These are phyloP conservation scores for Agapornis roseicollis DNA, from an alignment of 2,113 vertebrate species.

Conservation along the genomic window DNA sequence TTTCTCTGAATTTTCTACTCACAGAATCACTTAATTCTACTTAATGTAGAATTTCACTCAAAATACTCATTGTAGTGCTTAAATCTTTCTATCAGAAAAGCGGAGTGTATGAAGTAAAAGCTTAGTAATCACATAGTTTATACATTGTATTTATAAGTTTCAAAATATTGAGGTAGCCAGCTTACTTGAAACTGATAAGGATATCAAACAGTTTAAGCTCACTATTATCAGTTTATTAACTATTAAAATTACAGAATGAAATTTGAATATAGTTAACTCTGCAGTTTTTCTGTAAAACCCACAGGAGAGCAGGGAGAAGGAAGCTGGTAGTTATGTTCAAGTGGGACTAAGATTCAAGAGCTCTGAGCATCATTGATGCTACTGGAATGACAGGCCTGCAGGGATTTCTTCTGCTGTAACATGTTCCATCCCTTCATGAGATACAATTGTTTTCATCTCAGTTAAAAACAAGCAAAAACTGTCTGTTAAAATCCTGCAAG, in stretches of 20 bases:
- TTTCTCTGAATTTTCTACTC: not conserved
- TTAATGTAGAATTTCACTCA: not conserved
- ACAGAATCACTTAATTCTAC: not conserved
- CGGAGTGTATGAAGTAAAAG: not conserved
- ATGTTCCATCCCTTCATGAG: not conserved
- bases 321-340: not conserved
- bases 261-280: not conserved
- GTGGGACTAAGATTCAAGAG: conserved; percentile 8
- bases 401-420: conserved; percentile 21
- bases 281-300: not conserved
- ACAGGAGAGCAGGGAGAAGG: not conserved
- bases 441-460: not conserved
- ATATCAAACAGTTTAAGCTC: not conserved
- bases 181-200: not conserved
- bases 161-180: not conserved
- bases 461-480: not conserved
- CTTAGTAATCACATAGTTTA: not conserved
- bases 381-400: not conserved
- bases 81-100: too few species aligned
- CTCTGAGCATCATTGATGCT: not conserved
- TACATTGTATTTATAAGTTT: not conserved
- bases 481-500: not conserved
- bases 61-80: not conserved
- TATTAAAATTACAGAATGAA: not conserved
- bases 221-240: not conserved